Evolutionary conservation across 2,888 invertebrate species (phyloP), one percentile per base, ranked within the genome.

Genomic region (Chouioia cunea): DNA sequence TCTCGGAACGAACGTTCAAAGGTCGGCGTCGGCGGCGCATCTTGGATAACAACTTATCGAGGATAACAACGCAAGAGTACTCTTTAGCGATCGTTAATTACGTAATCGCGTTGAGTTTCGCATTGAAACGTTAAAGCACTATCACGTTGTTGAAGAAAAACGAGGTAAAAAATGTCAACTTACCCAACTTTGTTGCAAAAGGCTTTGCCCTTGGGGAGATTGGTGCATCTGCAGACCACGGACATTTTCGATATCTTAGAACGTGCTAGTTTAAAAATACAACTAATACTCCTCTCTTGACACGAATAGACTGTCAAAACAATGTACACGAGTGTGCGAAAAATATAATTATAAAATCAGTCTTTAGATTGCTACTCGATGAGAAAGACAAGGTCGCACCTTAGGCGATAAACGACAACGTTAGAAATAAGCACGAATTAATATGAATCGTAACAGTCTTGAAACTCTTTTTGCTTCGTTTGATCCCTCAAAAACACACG

Each of bases 231-330:
- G 52, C 50, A 53, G 20, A 74, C 73, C 74, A 73, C 72, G 67
- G 72, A n/a, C 74, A 74, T 74, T 71, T 59, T 73, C 70, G 67
- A 64, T 64, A 53, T 73, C 43, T 63, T 20, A 52, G 18, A 52
- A 52, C 20, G 16, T 14, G 22, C 20, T 14, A 20, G 20, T 52
- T 20, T 22, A 14, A 52, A 52, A 10, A 20, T 52, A 8, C 18
- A 65, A 16, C 52, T 43, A 62, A 44, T 68, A 56, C 18, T 12
- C 15, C 53, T 65, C 53, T 70, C 69, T 65, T 46, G 36, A 10
- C 36, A 36, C 36, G 36, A 36, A 36, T 6, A 36, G 36, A 36
- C 1, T 36, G 12, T 36, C 58, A 15, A 14, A 47, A 22, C 43
- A 48, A 27, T 18, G 36, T 47, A 18, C 1, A 22, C 4, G 20